Base-by-base conservation (phyloP, 2,888 invertebrate species). In the Athalia cordata region DNA sequence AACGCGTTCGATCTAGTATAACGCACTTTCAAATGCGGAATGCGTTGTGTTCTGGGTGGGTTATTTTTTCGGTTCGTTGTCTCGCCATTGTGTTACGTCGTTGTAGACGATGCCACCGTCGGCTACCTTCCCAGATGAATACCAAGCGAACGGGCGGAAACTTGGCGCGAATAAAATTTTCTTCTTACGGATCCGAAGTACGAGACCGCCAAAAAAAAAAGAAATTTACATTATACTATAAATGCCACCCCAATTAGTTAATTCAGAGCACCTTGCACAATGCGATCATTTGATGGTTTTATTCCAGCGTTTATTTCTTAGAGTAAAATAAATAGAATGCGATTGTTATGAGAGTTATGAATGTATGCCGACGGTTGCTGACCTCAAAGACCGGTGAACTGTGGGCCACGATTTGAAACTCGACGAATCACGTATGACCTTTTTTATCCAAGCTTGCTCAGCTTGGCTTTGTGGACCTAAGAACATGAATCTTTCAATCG, bases 51-150 rank as follows among this genome's bases (percentile, higher is more conserved):
- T 87, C 85, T 85, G 87, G 86, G 82, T 87, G 86, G 86, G 86
- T 87, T 87, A 86, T 87, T 87, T 85, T 87, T 87, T 87, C 87
- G 86, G 86, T 87, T 87, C 87, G 87, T 87, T 87, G 87, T 87
- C 87, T 86, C 86, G 84, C 85, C 86, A 87, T 87, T 87, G 87
- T 87, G 86, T 85, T 86, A 86, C 81, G 82, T 83, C 84, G 84
- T 84, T 83, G 83, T 82, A 83, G 83, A 83, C 82, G 84, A 84
- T 83, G 83, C 83, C 82, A 81, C 81, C 79, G 78, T 81, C 78
- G 79, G 81, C 81, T 82, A 80, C 82, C 78, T 79, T 62, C 80
- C 83, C 82, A 80, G 81, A 79, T 84, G 86, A 85, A 86, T 85
- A 85, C 85, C 84, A 86, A 86, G 82, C 83, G 84, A 83, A 82